Evolutionary conservation across 2,113 vertebrate genomes (phyloP).

Genomic region (Malurus alboscapulatus): DNA sequence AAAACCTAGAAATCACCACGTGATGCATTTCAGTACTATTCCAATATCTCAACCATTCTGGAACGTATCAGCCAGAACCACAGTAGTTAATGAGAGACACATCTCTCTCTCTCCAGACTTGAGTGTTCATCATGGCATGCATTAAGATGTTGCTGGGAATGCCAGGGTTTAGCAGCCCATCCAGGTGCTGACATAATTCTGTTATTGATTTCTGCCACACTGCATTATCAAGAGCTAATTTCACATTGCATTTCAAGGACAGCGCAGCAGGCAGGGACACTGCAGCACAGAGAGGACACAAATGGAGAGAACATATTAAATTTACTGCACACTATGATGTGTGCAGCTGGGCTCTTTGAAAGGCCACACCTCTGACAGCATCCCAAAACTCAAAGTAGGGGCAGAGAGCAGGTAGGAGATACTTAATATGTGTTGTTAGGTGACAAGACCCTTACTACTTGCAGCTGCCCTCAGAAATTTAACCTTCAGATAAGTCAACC

Average conservation of each 20-base stretch:
- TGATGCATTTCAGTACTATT: slow-evolving; percentile 30
- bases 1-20: slow-evolving; percentile 22
- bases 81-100: not conserved
- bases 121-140: not conserved
- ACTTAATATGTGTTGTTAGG: too few species aligned
- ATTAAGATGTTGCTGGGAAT: not conserved
- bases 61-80: not conserved
- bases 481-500: too few species aligned
- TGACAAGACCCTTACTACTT: too few species aligned
- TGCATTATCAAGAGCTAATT: slow-evolving; percentile 23
- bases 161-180: not conserved
- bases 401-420: not conserved
- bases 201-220: slow-evolving; percentile 38
- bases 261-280: not conserved
- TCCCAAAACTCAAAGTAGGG: not conserved
- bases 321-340: not conserved
- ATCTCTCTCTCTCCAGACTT: not conserved
- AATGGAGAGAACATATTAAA: not conserved
- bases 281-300: not conserved
- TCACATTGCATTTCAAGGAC: slow-evolving; percentile 44
- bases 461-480: too few species aligned
- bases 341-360: not conserved
- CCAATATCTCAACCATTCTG: slow-evolving; percentile 10
- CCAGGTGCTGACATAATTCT: slow-evolving; percentile 11
- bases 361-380: not conserved